Evolutionary conservation across 2,888 invertebrate species (phyloP).

Genomic region (Nomada ruficornis): DNA sequence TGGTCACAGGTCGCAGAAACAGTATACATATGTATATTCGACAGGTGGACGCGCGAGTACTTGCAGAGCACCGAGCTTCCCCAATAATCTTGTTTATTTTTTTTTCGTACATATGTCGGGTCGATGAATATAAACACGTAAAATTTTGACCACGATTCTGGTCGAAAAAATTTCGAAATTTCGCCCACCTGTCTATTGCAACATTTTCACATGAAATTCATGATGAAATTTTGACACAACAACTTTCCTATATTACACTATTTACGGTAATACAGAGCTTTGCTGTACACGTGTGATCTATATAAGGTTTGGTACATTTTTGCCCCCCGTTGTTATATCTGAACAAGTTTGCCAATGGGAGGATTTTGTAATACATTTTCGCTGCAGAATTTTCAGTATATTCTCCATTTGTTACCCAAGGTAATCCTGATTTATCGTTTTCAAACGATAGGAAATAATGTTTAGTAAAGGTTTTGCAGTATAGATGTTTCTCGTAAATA

Average conservation of each 20-base stretch:
- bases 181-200: neutral
- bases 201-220: too few relatives aligned
- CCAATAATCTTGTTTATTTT: slow-evolving; percentile 66
- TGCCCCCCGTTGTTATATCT: too few relatives aligned
- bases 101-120: neutral
- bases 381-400: too few relatives aligned
- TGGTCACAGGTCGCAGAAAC: slow-evolving; percentile 27
- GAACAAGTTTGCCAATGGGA: too few relatives aligned
- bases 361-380: too few relatives aligned
- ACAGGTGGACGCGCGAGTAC: slow-evolving; percentile 53
- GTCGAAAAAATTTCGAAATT: slow-evolving; percentile 18
- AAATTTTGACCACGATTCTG: slow-evolving; percentile 19
- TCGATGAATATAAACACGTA: slow-evolving; percentile 8
- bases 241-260: too few relatives aligned
- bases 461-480: neutral
- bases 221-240: too few relatives aligned
- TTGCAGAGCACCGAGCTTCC: slow-evolving; percentile 39
- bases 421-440: slow-evolving; percentile 58
- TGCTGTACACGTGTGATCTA: too few relatives aligned
- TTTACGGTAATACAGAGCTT: too few relatives aligned
- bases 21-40: slow-evolving; percentile 40
- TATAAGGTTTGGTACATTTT: too few relatives aligned
- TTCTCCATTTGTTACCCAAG: too few relatives aligned
- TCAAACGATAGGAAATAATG: neutral
- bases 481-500: neutral